Base-by-base conservation (phyloP, 2,888 invertebrate genomes). In the Platynereis dumerilii region DNA sequence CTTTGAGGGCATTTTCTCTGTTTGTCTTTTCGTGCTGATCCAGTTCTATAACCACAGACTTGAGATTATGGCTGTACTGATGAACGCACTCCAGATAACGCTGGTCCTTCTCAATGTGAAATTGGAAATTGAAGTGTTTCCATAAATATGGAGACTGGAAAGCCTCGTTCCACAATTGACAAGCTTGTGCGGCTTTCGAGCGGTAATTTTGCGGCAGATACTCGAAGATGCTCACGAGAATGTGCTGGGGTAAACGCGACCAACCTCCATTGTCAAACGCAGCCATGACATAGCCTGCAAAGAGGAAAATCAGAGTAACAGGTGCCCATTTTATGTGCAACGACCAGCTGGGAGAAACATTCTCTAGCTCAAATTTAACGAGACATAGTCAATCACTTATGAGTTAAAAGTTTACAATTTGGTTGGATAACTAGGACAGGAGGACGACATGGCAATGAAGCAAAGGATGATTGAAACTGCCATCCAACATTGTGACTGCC, bases 61-160 rank as follows among this genome's bases (percentile, higher is more conserved):
- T 5, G 7, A 48, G 22, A 22, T 20, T 10, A 3, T 48, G n/a
- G 20, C 48, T 22, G 22, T 20, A 20, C 17, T 20, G 20, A 12
- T n/a, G 20, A 3, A 48, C n/a, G 17, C 48, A 48, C 7, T 22
- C 22, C 10, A 48, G 3, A n/a, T 48, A 48, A 10, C 22, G n/a
- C 22, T 48, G 20, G 20, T 48, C 20, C 7, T n/a, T 22, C 22
- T n/a, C 20, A 5, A 12, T n/a, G 22, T 48, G 17, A 22, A 48
- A 48, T 20, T 48, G 22, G 48, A 48, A 48, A 48, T n/a, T 48
- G n/a, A 48, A 48, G n/a, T 48, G n/a, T n/a, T 48, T n/a, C 48
- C 48, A 48, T n/a, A 48, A 22, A 7, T 48, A 22, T n/a, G 48
- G 48, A 12, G n/a, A 20, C 20, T 48, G 22, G 48, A 48, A 48